Evolutionary conservation across 2,113 vertebrate species (phyloP).

Genomic region (Tretioscincus oriximinensis): DNA sequence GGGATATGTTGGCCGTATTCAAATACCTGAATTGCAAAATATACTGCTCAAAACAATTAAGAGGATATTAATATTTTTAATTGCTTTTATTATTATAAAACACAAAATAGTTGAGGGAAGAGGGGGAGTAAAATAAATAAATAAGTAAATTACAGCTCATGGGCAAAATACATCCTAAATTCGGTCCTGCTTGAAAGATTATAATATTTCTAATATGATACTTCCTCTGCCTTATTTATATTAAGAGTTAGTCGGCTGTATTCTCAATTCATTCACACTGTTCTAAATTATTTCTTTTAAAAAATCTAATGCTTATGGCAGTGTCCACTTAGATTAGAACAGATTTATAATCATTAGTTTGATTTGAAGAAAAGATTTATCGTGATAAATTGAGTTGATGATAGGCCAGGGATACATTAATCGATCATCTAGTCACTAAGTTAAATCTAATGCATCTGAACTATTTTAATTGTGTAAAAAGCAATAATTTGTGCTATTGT

Average conservation of each 20-base stretch:
- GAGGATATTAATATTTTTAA: no score
- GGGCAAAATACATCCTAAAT: no score
- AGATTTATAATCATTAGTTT: not conserved
- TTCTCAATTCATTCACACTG: not conserved
- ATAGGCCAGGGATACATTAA: conserved; percentile 15
- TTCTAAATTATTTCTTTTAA: conserved; percentile 5
- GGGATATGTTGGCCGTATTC: no score
- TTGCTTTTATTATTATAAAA: no score
- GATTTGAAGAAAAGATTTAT: conserved; percentile 23
- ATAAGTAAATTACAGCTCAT: no score
- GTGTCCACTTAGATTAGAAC: not conserved
- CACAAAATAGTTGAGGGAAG: no score
- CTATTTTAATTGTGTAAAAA: conserved; percentile 24
- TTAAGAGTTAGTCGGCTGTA: not conserved
- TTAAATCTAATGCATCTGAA: conserved; percentile 34
- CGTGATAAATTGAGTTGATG: not conserved
- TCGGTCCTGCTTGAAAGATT: no score
- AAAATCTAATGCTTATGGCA: not conserved
- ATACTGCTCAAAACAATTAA: no score
- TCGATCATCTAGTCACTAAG: conserved; percentile 29
- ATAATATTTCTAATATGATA: not conserved
- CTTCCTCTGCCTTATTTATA: not conserved
- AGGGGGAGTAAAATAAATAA: no score
- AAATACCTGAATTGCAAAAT: no score
- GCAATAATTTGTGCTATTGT: not conserved